Evolutionary conservation across 1,140 invertebrate species (phyloP).

Genomic region (Drosophila nannoptera): DNA sequence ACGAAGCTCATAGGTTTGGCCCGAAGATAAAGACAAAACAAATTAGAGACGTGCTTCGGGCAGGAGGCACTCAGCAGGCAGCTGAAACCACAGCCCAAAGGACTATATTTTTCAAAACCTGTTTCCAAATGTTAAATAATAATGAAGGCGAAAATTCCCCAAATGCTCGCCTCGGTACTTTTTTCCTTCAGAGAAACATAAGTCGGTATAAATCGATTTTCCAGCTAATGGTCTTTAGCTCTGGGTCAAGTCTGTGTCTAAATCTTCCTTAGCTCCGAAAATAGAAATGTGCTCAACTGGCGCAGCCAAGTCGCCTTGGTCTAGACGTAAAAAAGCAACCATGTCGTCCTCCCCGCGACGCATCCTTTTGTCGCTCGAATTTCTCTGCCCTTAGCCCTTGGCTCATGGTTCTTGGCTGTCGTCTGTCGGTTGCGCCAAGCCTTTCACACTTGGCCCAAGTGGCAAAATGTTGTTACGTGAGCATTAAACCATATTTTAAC

Average conservation of each 20-base stretch:
- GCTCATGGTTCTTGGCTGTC: constrained; percentile 21
- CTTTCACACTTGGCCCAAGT: constrained; percentile 70
- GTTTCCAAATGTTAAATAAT: not conserved
- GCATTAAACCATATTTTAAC: constrained; percentile 78
- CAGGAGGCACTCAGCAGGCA: not conserved
- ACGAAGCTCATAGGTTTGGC: constrained; percentile 15
- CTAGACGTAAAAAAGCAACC: too few species aligned
- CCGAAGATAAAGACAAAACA: constrained; percentile 1
- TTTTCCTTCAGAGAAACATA: too few species aligned
- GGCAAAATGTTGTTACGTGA: constrained; percentile 77
- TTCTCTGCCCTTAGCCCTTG: constrained; percentile 18
- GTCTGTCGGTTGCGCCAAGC: constrained; percentile 29
- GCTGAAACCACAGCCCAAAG: not conserved
- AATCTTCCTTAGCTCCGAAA: too few species aligned
- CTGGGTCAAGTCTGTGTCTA: too few species aligned
- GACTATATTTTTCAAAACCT: not conserved
- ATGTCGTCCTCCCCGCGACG: too few species aligned
- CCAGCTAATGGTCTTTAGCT: too few species aligned
- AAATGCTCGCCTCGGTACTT: too few species aligned
- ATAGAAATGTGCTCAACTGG: too few species aligned
- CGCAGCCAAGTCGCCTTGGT: too few species aligned
- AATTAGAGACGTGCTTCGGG: not conserved
- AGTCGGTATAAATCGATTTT: too few species aligned
- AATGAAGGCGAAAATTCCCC: too few species aligned
- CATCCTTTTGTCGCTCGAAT: constrained; percentile 2